Evolutionary conservation across 2,888 invertebrate species (phyloP).

Genomic region (Drosophila suboccidentalis): DNA sequence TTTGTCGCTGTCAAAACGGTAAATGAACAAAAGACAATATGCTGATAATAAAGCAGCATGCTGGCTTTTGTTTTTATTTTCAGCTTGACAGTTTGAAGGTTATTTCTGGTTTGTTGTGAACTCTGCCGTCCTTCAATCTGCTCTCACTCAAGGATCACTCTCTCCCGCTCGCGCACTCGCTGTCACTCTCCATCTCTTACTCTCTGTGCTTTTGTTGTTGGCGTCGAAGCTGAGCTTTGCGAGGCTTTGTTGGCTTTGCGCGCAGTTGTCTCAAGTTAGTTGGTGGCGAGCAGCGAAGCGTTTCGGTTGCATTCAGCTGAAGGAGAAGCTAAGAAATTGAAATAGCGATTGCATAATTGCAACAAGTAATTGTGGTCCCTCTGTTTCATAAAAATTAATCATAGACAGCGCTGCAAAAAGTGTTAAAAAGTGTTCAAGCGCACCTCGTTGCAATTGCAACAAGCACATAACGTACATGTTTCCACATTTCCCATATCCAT

Average conservation of each 20-base stretch:
- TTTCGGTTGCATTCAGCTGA: constrained; percentile 55
- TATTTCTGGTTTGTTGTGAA: constrained; percentile 35
- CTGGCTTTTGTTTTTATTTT: constrained; percentile 41
- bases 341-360: constrained; percentile 31
- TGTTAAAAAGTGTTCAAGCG: constrained; percentile 24
- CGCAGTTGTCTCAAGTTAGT: constrained; percentile 52
- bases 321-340: not conserved
- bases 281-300: constrained; percentile 45
- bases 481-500: constrained; percentile 34
- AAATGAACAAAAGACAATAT: constrained; percentile 42
- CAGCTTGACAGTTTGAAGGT: constrained; percentile 48
- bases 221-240: constrained; percentile 10
- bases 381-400: constrained; percentile 8
- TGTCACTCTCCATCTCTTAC: not conserved
- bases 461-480: constrained; percentile 18
- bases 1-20: constrained; percentile 58
- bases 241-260: constrained; percentile 41
- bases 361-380: constrained; percentile 26
- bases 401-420: constrained; percentile 11
- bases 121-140: constrained; percentile 43
- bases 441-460: constrained; percentile 55
- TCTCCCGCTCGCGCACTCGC: not conserved
- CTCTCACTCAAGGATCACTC: constrained; percentile 39
- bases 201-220: constrained; percentile 2
- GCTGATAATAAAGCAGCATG: constrained; percentile 33